Evolutionary conservation across 2,797 vertebrate species (phyloP).

Genomic region (Austrolebias charrua): DNA sequence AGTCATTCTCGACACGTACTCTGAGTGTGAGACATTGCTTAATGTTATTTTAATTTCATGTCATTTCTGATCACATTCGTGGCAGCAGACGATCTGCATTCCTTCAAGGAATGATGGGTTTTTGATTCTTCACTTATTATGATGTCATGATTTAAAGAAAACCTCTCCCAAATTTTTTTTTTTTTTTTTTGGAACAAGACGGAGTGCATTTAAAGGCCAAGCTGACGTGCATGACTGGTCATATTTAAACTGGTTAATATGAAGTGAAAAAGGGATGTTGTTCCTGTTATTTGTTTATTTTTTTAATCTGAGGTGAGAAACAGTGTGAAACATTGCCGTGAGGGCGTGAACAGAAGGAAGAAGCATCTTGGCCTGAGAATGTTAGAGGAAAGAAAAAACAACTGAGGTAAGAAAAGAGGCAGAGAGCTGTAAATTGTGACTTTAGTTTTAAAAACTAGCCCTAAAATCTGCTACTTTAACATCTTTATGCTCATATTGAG

Average conservation of each 20-base stretch:
- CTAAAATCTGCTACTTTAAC: no score
- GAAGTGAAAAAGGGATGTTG: constrained; percentile 9
- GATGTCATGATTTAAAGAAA: background rate
- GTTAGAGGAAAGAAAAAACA: background rate
- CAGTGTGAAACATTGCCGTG: constrained; percentile 19
- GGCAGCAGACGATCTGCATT: no score
- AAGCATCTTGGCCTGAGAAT: background rate
- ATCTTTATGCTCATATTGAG: no score
- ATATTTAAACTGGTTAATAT: constrained; percentile 26
- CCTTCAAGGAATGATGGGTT: background rate
- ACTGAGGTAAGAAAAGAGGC: background rate
- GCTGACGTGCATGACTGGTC: constrained; percentile 24
- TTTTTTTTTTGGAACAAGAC: background rate
- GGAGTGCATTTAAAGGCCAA: constrained; percentile 38
- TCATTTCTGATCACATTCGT: no score
- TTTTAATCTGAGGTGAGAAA: constrained; percentile 40
- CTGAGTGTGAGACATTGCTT: no score
- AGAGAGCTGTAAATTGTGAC: background rate
- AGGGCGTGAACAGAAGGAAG: constrained; percentile 9
- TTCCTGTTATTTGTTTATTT: constrained; percentile 9
- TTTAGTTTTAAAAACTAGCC: no score
- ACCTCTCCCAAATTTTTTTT: no score
- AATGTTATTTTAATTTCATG: no score
- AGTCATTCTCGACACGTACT: no score
- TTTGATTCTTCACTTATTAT: background rate